Percentiles rank a stretch among this genome's conserved stretches.
Conservation (phyloP, 2,797 vertebrate genomes). For the Tamandua tetradactyla region DNA sequence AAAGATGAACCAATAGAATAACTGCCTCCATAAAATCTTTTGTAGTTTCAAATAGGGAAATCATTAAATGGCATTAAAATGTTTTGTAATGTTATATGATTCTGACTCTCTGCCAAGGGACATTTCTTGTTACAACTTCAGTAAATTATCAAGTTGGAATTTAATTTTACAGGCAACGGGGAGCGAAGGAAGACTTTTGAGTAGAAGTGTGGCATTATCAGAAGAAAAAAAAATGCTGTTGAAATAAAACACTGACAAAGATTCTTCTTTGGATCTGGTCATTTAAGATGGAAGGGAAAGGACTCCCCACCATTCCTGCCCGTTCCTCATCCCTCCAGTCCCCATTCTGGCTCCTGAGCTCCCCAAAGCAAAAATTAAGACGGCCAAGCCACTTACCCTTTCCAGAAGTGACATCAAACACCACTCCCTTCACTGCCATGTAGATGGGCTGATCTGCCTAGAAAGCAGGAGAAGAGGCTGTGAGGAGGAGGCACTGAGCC, state of each 20-base stretch:
- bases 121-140: background rate
- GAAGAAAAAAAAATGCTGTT: background rate
- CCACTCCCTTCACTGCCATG: constrained; percentile 96
- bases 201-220: background rate
- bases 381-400: constrained; percentile 87
- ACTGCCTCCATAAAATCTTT: background rate
- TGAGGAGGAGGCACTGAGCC: background rate
- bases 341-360: background rate
- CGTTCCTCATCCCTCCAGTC: background rate
- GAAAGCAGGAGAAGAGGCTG: constrained; percentile 58
- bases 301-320: background rate
- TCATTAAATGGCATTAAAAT: background rate
- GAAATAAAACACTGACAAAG: background rate
- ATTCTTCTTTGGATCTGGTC: background rate
- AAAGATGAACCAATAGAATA: background rate
- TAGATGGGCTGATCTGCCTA: constrained; percentile 94
- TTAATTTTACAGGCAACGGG: background rate
- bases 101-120: background rate
- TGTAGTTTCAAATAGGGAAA: background rate
- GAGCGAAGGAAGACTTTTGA: background rate
- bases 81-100: background rate
- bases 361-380: background rate
- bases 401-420: constrained; percentile 96
- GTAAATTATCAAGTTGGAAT: background rate
- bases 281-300: background rate